Evolutionary conservation across 2,113 vertebrate species (phyloP).

Genomic region (Oriolus oriolus): DNA sequence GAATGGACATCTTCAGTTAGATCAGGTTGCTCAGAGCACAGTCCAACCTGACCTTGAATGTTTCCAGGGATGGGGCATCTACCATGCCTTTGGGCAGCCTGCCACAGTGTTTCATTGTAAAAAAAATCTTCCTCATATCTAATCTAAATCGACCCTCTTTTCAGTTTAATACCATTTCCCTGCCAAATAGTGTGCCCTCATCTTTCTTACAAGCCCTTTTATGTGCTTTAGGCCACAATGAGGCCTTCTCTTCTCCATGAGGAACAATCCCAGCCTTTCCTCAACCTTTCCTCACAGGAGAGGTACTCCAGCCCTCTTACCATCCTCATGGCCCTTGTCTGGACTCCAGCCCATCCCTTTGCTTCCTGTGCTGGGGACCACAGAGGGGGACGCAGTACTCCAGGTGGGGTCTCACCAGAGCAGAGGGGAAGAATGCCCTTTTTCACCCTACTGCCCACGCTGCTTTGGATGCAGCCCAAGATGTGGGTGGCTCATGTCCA

Average conservation of each 20-base stretch:
- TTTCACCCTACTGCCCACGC: fast-evolving
- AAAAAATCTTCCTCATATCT: not conserved
- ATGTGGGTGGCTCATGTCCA: not conserved
- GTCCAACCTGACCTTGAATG: not conserved
- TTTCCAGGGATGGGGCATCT: not conserved
- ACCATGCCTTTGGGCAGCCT: too few relatives aligned
- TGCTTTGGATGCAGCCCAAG: not conserved
- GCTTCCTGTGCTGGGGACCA: not conserved
- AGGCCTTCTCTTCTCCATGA: not conserved
- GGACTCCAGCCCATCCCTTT: not conserved
- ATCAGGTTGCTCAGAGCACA: not conserved
- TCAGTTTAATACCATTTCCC: not conserved
- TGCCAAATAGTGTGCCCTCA: not conserved
- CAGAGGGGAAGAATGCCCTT: not conserved
- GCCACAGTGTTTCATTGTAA: not conserved
- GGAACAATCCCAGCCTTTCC: not conserved
- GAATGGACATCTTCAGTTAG: not conserved
- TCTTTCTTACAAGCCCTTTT: not conserved
- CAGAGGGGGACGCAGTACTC: not conserved
- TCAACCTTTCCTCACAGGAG: not conserved
- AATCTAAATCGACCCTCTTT: not conserved
- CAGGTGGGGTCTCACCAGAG: not conserved
- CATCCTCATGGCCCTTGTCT: not conserved
- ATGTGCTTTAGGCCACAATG: not conserved
- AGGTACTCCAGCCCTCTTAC: not conserved